Base-by-base conservation (phyloP, 30 jellyfish, hydroid and myxozoan species). In the Aurelia coerulea region DNA sequence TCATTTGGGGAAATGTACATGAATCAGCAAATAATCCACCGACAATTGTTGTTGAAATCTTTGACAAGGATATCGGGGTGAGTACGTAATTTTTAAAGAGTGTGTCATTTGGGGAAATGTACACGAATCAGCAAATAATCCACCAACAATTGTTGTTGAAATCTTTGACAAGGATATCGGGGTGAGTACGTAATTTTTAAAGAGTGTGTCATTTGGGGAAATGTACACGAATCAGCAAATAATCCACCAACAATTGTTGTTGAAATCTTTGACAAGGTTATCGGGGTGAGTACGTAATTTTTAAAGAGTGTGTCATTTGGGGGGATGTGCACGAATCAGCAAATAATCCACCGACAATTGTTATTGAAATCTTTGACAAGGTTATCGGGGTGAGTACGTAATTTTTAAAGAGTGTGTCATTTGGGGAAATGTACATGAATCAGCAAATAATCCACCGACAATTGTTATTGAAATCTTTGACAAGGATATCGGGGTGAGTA, bases 201-300 rank as follows among this genome's bases (percentile, higher is more conserved):
- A 52, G 98, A 92, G 11, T 81, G 92, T 68, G 64, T 87, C 69
- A 81, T 92, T 23, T 92, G 98, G 98, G 98, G 98, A 14, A 97
- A 92, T 62, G 88, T 88, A 12, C 53, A 92, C n/a, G 95, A 95
- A 33, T 80, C 90, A 4, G 95, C 98, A 16, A 68, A 70, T 50
- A 92, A 92, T 62, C 98, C 98, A 0, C 98, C 98, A 1, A 92
- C 97, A 1, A 87, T 92, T 65, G 98, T n/a, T 17, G 65, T 79
- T 54, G 98, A 92, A 64, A 81, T 92, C 56, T 92, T 92, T 69
- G 98, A 92, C 79, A 92, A 92, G 68, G 29, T 23, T 23, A 23
- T 23, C 29, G 29, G 29, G 29, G 29, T 23, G 29, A 23, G 29
- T 23, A 23, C 29, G 29, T 23, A 23, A 80, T 88, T 39, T 92